Evolutionary conservation across 35 echinoderm and acorn worm genomes (phyloP).

Genomic region (Apostichopus californicus): DNA sequence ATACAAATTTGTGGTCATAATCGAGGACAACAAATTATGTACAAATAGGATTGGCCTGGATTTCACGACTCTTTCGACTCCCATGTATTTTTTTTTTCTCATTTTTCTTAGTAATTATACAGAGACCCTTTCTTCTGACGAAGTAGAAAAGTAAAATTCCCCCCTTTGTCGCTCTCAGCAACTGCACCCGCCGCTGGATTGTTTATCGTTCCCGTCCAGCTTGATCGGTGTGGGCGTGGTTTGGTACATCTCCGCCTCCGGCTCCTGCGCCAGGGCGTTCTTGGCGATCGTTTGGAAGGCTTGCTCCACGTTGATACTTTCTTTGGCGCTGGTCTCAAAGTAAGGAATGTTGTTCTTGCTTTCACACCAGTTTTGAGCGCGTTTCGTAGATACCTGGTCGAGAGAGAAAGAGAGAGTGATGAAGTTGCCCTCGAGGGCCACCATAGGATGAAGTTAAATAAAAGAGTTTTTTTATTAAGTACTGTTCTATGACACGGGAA

Average conservation of each 20-base stretch:
- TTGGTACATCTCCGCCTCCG: constrained; percentile 89
- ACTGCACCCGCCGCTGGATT: constrained; percentile 70
- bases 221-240: constrained; percentile 92
- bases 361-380: constrained; percentile 98
- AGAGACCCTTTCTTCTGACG: constrained; percentile 33
- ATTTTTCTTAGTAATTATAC: constrained; percentile 23
- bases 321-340: constrained; percentile 99
- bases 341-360: constrained; percentile 99
- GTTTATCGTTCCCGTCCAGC: constrained; percentile 81
- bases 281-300: constrained; percentile 99
- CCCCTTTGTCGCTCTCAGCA: constrained; percentile 65
- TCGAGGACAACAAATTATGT: constrained; percentile 49
- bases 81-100: neutral
- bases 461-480: too few relatives aligned
- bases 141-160: constrained; percentile 12
- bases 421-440: neutral
- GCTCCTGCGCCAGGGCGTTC: constrained; percentile 98
- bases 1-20: constrained; percentile 54
- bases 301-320: constrained; percentile 99
- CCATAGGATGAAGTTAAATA: too few relatives aligned
- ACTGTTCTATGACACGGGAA: too few relatives aligned
- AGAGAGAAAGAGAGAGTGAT: neutral
- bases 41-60: constrained; percentile 25
- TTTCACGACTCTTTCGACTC: neutral
- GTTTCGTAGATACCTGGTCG: constrained; percentile 89